Percentiles rank a stretch among this genome's conserved stretches.
Conservation (phyloP, 2,797 vertebrate species). For the Tenualosa thibaudeaui region DNA sequence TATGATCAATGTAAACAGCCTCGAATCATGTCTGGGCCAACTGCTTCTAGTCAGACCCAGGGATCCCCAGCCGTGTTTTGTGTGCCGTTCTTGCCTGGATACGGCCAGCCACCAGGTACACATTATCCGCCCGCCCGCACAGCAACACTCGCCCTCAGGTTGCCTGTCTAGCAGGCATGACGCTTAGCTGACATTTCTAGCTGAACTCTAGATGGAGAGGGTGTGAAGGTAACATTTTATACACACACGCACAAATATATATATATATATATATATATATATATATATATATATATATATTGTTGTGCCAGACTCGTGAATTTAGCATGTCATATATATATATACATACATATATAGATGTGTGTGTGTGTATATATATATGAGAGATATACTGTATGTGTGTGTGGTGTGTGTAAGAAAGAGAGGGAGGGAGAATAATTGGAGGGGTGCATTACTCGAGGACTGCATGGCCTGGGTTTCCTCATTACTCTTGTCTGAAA, state of each 20-base stretch:
- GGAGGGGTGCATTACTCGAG: neutral
- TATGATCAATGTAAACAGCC: slow-evolving; percentile 32
- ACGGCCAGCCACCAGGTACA: slow-evolving; percentile 1
- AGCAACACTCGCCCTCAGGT: neutral
- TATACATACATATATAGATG: too few species aligned
- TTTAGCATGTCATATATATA: too few species aligned
- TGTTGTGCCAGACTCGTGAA: too few species aligned
- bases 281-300: too few species aligned
- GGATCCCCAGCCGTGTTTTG: neutral
- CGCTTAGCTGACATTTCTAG: neutral
- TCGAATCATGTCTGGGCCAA: neutral
- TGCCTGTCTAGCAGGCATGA: neutral
- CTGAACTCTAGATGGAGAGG: neutral
- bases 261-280: too few species aligned
- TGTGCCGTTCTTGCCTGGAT: neutral
- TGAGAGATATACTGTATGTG: too few species aligned
- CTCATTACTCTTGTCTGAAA: neutral
- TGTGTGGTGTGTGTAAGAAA: too few species aligned
- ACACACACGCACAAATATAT: too few species aligned
- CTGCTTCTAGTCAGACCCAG: slow-evolving; percentile 16
- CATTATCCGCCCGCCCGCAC: neutral
- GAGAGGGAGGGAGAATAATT: neutral
- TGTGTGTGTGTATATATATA: too few species aligned
- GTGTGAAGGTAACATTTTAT: neutral
- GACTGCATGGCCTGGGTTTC: slow-evolving; percentile 1